Percentiles rank a stretch among this genome's conserved stretches.
Evolutionary conservation across 2,113 vertebrate species (phyloP).

Genomic region (Crotophaga sulcirostris): DNA sequence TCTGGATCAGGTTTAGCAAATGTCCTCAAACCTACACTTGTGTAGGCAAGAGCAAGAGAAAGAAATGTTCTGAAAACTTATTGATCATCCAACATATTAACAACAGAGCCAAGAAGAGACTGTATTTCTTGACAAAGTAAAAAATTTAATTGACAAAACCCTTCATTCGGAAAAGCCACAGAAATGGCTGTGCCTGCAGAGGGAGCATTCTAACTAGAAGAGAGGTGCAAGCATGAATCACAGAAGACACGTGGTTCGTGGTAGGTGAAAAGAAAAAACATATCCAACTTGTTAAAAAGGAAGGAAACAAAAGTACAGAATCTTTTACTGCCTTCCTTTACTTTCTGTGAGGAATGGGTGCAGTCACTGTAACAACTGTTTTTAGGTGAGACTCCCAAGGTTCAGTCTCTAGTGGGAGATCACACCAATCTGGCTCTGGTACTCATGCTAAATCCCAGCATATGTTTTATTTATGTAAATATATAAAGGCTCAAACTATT

Average conservation of each 20-base stretch:
- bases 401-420: background rate
- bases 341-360: background rate
- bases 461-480: background rate
- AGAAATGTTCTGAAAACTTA: background rate
- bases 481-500: background rate
- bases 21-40: background rate
- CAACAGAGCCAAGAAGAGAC: background rate
- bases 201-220: constrained; percentile 64
- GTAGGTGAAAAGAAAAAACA: background rate
- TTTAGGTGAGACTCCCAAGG: background rate
- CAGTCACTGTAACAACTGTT: background rate
- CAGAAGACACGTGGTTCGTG: background rate
- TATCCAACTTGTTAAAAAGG: background rate
- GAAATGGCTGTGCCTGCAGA: constrained; percentile 57
- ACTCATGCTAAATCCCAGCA: background rate
- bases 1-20: background rate
- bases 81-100: background rate
- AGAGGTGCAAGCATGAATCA: background rate
- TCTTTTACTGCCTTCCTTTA: background rate
- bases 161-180: background rate
- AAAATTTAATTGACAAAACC: background rate
- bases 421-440: background rate
- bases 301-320: background rate
- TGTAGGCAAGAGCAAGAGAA: background rate
- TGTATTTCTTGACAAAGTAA: background rate